A percentile compares a stretch with the other conserved stretches of the same genome.
Evolutionary conservation across 92 coral and sea anemone species (phyloP).

Genomic region (Phenganax subtilis): DNA sequence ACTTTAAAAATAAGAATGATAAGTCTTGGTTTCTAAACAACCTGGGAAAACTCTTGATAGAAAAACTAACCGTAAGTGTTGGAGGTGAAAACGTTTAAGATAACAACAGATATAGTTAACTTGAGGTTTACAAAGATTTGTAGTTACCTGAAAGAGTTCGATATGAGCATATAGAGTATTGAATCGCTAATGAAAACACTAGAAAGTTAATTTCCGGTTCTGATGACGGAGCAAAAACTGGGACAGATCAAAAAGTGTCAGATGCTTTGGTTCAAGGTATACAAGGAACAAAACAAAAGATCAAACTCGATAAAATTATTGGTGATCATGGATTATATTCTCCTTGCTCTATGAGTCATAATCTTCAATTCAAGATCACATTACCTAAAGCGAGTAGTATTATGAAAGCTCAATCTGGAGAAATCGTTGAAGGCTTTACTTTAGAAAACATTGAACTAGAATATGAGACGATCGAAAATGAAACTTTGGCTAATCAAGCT

Average conservation of each 20-base stretch:
- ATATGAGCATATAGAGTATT: neutral
- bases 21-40: conserved; percentile 18
- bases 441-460: neutral
- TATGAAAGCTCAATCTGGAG: conserved; percentile 2
- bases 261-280: neutral
- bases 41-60: neutral
- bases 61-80: conserved; percentile 15
- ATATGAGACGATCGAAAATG: no score
- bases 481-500: no score
- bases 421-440: neutral
- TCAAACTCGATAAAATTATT: neutral
- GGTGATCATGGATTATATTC: conserved; percentile 23
- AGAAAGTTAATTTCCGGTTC: neutral
- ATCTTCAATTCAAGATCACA: neutral
- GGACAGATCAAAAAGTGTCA: neutral
- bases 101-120: neutral
- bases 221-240: conserved; percentile 10
- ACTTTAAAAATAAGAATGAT: conserved; percentile 6
- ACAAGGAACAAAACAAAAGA: conserved; percentile 3
- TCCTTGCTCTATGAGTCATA: conserved; percentile 2
- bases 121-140: neutral
- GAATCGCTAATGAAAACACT: conserved; percentile 4
- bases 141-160: neutral
- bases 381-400: neutral
- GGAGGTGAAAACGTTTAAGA: conserved; percentile 11